These are phyloP conservation scores for Brachycybe producta DNA, from an alignment of 2,888 invertebrate genomes.

Conservation along the genomic window DNA sequence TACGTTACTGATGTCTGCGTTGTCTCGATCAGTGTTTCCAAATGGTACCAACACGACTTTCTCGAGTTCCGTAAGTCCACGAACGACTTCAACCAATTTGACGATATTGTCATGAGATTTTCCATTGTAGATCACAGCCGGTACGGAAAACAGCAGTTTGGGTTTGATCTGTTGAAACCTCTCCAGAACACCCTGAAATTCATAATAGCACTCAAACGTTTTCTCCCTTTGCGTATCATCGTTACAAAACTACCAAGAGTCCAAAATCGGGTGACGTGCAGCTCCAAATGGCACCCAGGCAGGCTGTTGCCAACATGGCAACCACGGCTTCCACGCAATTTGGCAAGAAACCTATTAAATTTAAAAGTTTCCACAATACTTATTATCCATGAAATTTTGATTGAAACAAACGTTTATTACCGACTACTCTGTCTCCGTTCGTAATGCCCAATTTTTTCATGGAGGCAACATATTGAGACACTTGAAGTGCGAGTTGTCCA, in stretches of 20 bases:
- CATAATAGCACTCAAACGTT: slow-evolving; percentile 6
- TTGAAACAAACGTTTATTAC: neutral
- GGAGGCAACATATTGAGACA: slow-evolving; percentile 34
- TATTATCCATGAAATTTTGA: too few species aligned
- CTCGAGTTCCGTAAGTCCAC: slow-evolving; percentile 27
- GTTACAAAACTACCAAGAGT: slow-evolving; percentile 31
- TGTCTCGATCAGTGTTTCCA: slow-evolving; percentile 9
- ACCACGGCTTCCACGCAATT: slow-evolving; percentile 40
- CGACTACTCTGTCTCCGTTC: slow-evolving; percentile 39
- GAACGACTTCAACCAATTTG: slow-evolving; percentile 37
- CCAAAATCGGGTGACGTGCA: slow-evolving; percentile 44
- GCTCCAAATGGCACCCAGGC: slow-evolving; percentile 43
- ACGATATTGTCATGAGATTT: slow-evolving; percentile 39
- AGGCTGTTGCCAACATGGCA: slow-evolving; percentile 41
- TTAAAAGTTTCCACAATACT: neutral
- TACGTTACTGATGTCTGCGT: slow-evolving; percentile 11
- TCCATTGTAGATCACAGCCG: slow-evolving; percentile 42
- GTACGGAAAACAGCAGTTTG: slow-evolving; percentile 41
- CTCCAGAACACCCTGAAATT: slow-evolving; percentile 36
- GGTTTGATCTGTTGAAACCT: slow-evolving; percentile 41
- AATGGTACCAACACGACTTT: slow-evolving; percentile 24
- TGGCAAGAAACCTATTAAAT: slow-evolving; percentile 36
- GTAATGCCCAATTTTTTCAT: slow-evolving; percentile 33
- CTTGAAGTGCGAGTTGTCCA: slow-evolving; percentile 31
- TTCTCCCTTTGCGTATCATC: neutral